phyloP scores from a whole-genome alignment of 2,888 invertebrate genomes.

The Tachina fera region DNA sequence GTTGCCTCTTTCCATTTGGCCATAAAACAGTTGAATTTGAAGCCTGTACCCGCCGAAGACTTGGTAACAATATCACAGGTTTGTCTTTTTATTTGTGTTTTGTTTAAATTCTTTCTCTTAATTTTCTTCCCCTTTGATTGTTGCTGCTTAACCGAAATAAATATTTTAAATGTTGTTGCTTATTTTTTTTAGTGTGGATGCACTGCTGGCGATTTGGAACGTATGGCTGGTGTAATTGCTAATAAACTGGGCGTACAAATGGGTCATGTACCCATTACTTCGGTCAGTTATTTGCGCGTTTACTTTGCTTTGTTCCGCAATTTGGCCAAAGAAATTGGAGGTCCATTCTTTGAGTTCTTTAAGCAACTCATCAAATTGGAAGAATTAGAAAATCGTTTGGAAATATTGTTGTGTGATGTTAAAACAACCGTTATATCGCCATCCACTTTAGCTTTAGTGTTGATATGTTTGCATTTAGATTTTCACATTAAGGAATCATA shows the following conservation, averaged over 20 bases:
- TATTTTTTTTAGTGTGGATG: conserved; percentile 87
- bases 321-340: conserved; percentile 84
- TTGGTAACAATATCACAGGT: conserved; percentile 85
- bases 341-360: conserved; percentile 84
- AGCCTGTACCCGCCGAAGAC: conserved; percentile 86
- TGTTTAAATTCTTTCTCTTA: not conserved
- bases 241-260: conserved; percentile 89
- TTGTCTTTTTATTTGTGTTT: conserved; percentile 38
- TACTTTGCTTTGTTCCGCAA: conserved; percentile 86
- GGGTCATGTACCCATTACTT: conserved; percentile 85
- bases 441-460: conserved; percentile 90
- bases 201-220: conserved; percentile 91
- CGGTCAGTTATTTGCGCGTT: conserved; percentile 88
- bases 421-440: conserved; percentile 89
- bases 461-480: conserved; percentile 89
- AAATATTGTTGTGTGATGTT: conserved; percentile 90
- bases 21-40: conserved; percentile 86
- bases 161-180: not conserved
- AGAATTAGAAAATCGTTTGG: conserved; percentile 87
- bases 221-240: conserved; percentile 92
- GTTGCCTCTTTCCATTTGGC: conserved; percentile 94
- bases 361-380: conserved; percentile 85
- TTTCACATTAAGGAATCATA: conserved; percentile 83
- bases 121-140: not conserved
- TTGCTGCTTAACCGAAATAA: not conserved